Percentiles rank a stretch among this genome's conserved stretches.
Conservation (phyloP, 2,797 vertebrate species). For the Propithecus deckenii region DNA sequence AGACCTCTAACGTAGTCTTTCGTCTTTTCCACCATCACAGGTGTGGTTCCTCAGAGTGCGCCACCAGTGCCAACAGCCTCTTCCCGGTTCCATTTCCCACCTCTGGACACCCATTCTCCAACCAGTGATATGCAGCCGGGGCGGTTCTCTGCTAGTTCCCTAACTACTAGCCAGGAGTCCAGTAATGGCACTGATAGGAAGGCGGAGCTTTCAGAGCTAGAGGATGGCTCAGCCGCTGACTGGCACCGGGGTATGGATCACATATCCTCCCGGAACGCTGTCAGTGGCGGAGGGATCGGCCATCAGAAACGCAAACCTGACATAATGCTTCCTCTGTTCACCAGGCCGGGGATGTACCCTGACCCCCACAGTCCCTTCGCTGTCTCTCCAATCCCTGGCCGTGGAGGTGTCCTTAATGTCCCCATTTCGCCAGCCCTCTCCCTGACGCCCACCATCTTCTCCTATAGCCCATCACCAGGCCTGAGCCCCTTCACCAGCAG, state of each 20-base stretch:
- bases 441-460: slow-evolving; percentile 85
- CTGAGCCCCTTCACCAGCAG: slow-evolving; percentile 85
- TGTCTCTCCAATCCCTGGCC: slow-evolving; percentile 80
- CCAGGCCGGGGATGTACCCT: slow-evolving; percentile 79
- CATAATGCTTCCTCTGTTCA: slow-evolving; percentile 83
- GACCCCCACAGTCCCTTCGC: slow-evolving; percentile 86
- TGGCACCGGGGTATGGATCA: slow-evolving; percentile 81
- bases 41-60: slow-evolving; percentile 86
- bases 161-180: slow-evolving; percentile 72
- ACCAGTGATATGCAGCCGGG: slow-evolving; percentile 73
- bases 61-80: slow-evolving; percentile 86
- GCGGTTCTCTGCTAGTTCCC: slow-evolving; percentile 69
- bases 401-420: slow-evolving; percentile 82
- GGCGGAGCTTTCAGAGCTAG: slow-evolving; percentile 70
- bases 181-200: slow-evolving; percentile 73
- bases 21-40: slow-evolving; percentile 56
- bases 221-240: slow-evolving; percentile 74
- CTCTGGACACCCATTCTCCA: slow-evolving; percentile 84
- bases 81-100: slow-evolving; percentile 85
- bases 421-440: slow-evolving; percentile 85
- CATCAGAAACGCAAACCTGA: slow-evolving; percentile 86
- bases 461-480: slow-evolving; percentile 87
- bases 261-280: slow-evolving; percentile 72
- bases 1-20: not conserved
- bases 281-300: not conserved